phyloP scores from a whole-genome alignment of 2,797 vertebrate genomes.

The Rhyacichthys aspro region DNA sequence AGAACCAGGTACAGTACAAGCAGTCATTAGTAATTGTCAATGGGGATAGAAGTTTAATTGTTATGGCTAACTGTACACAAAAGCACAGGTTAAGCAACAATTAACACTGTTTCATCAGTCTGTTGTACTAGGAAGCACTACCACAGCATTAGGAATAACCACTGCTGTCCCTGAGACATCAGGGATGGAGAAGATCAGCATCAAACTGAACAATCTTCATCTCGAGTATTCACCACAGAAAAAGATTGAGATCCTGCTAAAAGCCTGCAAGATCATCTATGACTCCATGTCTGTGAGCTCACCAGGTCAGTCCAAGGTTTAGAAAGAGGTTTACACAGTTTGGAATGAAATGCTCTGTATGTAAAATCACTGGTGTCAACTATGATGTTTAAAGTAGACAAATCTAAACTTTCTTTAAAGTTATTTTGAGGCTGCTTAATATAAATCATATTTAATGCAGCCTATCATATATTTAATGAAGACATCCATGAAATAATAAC shows the following conservation, averaged over 20 bases:
- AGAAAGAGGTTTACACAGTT: too few relatives aligned
- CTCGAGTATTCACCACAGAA: slow-evolving; percentile 94
- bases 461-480: too few relatives aligned
- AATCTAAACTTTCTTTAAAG: too few relatives aligned
- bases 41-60: background rate
- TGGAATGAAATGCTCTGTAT: too few relatives aligned
- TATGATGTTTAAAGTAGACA: too few relatives aligned
- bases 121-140: slow-evolving; percentile 85
- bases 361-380: too few relatives aligned
- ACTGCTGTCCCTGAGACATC: slow-evolving; percentile 90
- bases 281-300: slow-evolving; percentile 93
- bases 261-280: slow-evolving; percentile 97
- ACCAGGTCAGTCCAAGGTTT: slow-evolving; percentile 75
- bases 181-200: slow-evolving; percentile 92
- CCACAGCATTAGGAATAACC: slow-evolving; percentile 91
- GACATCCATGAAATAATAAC: too few relatives aligned
- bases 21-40: background rate
- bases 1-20: slow-evolving; percentile 82
- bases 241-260: slow-evolving; percentile 93
- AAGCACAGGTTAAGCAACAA: background rate
- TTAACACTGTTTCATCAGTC: slow-evolving; percentile 46
- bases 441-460: too few relatives aligned
- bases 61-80: background rate
- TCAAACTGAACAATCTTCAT: slow-evolving; percentile 87
- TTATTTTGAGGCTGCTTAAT: too few relatives aligned